A percentile compares a stretch with the other conserved stretches of the same genome.
These are phyloP conservation scores for Bombus impatiens DNA, from an alignment of 1,140 invertebrate species.

Conservation along the genomic window DNA sequence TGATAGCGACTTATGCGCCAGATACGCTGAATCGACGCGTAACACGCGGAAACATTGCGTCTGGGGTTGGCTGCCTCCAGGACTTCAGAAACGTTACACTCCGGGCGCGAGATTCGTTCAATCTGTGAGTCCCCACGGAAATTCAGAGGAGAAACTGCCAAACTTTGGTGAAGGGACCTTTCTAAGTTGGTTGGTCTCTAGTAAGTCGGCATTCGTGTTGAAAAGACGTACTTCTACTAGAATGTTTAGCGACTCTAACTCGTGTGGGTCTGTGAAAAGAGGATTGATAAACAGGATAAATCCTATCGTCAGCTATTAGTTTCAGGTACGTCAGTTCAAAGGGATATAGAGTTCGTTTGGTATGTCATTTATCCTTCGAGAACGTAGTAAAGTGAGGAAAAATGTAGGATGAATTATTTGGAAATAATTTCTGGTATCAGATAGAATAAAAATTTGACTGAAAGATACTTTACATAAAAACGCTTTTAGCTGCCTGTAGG, in stretches of 20 bases:
- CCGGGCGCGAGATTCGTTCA: neutral
- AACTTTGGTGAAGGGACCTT: neutral
- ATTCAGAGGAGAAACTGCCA: neutral
- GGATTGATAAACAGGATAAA: neutral
- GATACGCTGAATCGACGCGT: slow-evolving; percentile 50
- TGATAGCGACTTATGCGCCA: slow-evolving; percentile 12
- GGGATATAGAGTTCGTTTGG: no score
- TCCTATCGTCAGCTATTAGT: neutral
- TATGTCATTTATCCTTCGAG: no score
- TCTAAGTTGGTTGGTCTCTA: no score
- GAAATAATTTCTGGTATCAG: no score
- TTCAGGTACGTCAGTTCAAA: neutral
- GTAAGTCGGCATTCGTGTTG: neutral
- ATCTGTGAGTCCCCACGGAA: neutral
- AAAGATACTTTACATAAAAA: no score
- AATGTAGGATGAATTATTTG: no score
- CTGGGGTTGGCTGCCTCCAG: neutral
- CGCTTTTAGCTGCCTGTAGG: no score
- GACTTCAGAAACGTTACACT: neutral
- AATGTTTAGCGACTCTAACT: neutral
- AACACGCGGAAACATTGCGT: neutral
- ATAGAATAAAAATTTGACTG: no score
- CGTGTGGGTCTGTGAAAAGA: neutral
- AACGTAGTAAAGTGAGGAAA: no score
- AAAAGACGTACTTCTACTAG: neutral